Base-by-base conservation (phyloP, 2,888 invertebrate species). In the Drosophila cognata region DNA sequence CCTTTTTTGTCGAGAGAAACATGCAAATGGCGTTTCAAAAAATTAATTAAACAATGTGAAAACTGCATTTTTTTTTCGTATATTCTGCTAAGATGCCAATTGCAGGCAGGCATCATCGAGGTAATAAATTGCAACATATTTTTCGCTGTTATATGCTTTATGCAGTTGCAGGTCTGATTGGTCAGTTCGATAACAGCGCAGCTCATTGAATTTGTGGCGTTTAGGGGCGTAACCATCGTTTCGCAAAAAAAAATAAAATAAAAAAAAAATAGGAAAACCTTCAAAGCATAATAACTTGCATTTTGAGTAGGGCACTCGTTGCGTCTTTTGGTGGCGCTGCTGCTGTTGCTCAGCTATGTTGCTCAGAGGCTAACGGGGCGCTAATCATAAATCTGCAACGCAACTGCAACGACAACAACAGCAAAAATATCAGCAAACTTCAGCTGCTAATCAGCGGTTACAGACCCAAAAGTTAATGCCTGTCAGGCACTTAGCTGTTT, bases 371-470 rank as follows among this genome's bases (percentile, higher is more conserved):
- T 68, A 81, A 73, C 79, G 65, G 79, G 85, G 85, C 82, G 87
- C 84, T 85, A 85, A 85, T 85, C 85, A 85, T 89, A 85, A 85
- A 89, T 85, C 85, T 88, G 86, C 82, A 84, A 84, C 82, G 89
- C 89, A 85, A 72, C 77, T 73, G 55, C 71, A 72, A 38, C 65
- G 52, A 48, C 35, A 66, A 63, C 25, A 67, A 56, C 35, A 75
- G 33, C 57, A 51, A 58, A 74, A 74, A 59, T 66, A 57, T 46
- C 58, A 66, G 53, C 29, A 41, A 48, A 60, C 65, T 36, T 57
- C 51, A 70, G 62, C 71, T 56, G 71, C 89, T 87, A 87, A 87
- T 87, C 89, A 90, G 61, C 66, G 89, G 87, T 90, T 87, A 64
- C 70, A 62, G 46, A 71, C 70, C 46, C 46, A 75, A 83, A 81